Percentiles rank a stretch among this genome's conserved stretches.
phyloP scores from a whole-genome alignment of 2,113 vertebrate genomes.

The Poicephalus gulielmi region DNA sequence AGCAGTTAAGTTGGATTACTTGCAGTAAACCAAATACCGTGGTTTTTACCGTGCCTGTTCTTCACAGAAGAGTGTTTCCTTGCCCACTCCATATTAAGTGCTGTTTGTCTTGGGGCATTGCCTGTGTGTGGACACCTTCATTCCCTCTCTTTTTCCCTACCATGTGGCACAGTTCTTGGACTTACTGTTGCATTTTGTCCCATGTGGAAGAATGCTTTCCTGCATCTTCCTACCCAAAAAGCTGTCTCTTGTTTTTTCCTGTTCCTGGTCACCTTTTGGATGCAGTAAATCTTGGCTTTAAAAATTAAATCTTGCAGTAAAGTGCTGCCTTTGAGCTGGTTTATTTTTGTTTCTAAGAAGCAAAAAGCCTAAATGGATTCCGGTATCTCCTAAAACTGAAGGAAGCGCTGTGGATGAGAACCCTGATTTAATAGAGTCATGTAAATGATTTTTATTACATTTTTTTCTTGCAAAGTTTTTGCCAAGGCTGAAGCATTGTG shows the following conservation, averaged over 20 bases:
- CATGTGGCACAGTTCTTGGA: neutral
- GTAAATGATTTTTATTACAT: neutral
- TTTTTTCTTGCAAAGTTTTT: constrained; percentile 78
- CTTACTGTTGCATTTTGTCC: neutral
- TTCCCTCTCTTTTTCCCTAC: neutral
- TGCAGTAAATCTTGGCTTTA: neutral
- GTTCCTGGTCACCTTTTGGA: neutral
- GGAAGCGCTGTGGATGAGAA: neutral
- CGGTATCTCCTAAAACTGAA: neutral
- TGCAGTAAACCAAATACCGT: neutral
- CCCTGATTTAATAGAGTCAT: neutral
- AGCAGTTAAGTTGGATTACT: neutral
- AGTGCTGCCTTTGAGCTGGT: neutral
- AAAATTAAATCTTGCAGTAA: neutral
- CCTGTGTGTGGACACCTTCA: accelerated
- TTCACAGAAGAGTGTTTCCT: neutral
- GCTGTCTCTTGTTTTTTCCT: neutral
- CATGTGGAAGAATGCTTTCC: neutral
- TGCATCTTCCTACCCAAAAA: neutral
- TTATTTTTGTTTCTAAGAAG: constrained; percentile 16
- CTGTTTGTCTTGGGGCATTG: neutral
- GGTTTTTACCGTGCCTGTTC: neutral
- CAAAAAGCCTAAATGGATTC: neutral
- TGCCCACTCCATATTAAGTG: neutral
- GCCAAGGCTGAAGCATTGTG: constrained; percentile 89